Evolutionary conservation across 2,797 vertebrate species (phyloP), one percentile per base, ranked within the genome.

Genomic region (Lepilemur ruficaudatus): DNA sequence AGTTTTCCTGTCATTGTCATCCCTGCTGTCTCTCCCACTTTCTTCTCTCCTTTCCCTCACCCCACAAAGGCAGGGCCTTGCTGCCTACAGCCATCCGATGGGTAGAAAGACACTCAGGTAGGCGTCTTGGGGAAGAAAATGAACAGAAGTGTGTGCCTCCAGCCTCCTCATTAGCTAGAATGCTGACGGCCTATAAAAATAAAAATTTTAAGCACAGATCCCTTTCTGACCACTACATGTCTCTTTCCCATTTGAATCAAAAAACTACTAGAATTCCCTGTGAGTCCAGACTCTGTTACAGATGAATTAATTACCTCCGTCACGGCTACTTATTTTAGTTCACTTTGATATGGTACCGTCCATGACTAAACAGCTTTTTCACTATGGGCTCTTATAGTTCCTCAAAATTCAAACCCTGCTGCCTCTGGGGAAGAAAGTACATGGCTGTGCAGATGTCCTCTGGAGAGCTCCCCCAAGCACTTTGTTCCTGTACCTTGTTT

Each of bases 241-340:
- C n/a, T 79, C 7, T 96, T 52, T 94, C 57, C 52, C 41, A 59
- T 41, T 59, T 95, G 65, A 95, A 82, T 90, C 35, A 38, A 79
- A 93, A 97, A 82, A 41, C 46, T 82, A 14, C 63, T 89, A 63
- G 75, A 96, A 94, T 94, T 95, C 75, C 93, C 69, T 30, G 12
- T 43, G 50, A 95, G n/a, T 80, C 41, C 48, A 91, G 93, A 93
- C 87, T 79, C 35, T 73, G 32, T 83, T 78, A 80, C 28, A 85
- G 63, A 70, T 78, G 32, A 92, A 63, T 92, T 96, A 75, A 82
- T 94, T 81, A 61, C 48, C 69, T 94, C 80, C 1, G 0, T 63
- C 52, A 83, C 0, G 0, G 70, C 72, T 89, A 63, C 57, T 82
- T 89, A 43, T 46, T 84, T 83, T 69, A 48, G 91, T 91, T 84